These are phyloP conservation scores for Idaea biselata DNA, from an alignment of 2,888 invertebrate genomes.

Conservation along the genomic window DNA sequence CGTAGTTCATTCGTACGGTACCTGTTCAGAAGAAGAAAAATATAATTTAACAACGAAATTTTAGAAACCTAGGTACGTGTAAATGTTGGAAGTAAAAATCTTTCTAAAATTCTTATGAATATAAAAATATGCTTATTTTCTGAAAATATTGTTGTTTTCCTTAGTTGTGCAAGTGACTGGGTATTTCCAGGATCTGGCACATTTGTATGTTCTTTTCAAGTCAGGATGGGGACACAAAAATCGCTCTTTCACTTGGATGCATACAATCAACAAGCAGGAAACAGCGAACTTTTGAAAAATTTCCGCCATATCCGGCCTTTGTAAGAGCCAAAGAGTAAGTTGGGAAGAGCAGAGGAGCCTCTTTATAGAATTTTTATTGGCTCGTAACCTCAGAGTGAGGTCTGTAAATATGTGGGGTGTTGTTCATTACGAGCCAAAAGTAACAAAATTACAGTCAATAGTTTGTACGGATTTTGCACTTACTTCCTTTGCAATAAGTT, in stretches of 20 bases:
- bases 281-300: slow-evolving; percentile 74
- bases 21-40: too few species aligned
- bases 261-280: slow-evolving; percentile 76
- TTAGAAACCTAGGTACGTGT: too few species aligned
- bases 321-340: slow-evolving; percentile 50
- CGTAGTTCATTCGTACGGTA: too few species aligned
- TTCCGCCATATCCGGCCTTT: slow-evolving; percentile 68
- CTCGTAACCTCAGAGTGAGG: too few species aligned
- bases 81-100: too few species aligned
- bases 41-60: too few species aligned
- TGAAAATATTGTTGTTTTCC: slow-evolving; percentile 13
- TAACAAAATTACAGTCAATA: too few species aligned
- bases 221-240: slow-evolving; percentile 48
- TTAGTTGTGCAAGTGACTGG: slow-evolving; percentile 33
- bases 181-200: slow-evolving; percentile 21
- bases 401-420: too few species aligned
- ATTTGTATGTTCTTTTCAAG: slow-evolving; percentile 40
- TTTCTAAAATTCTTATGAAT: background rate
- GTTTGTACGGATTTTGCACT: too few species aligned
- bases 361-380: background rate
- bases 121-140: background rate
- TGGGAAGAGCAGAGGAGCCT: slow-evolving; percentile 8
- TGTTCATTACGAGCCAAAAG: too few species aligned
- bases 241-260: slow-evolving; percentile 68
- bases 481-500: too few species aligned